Conservation (phyloP, 2,888 invertebrate species). For the Dinocampus coccinellae region DNA sequence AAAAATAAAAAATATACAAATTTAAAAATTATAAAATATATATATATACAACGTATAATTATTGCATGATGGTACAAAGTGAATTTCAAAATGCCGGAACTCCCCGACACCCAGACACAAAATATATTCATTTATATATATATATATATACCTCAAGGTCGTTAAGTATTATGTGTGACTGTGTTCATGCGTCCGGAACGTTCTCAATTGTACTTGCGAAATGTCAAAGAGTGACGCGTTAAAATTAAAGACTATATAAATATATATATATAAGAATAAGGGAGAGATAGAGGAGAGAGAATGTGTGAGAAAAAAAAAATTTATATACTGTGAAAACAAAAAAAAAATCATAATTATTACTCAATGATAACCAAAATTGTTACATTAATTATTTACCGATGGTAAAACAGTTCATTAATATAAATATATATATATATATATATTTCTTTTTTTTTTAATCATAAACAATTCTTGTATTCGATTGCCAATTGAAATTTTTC, state of each 20-base stretch:
- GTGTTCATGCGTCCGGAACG: slow-evolving; percentile 21
- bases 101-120: slow-evolving; percentile 34
- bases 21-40: background rate
- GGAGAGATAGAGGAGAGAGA: background rate
- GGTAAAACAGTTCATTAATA: too few relatives aligned
- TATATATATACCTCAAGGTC: slow-evolving; percentile 18
- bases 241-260: background rate
- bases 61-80: background rate
- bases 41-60: too few relatives aligned
- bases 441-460: too few relatives aligned
- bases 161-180: slow-evolving; percentile 10
- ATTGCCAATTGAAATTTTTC: too few relatives aligned
- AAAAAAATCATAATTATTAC: background rate
- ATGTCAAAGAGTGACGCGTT: background rate
- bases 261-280: background rate
- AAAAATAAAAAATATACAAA: too few relatives aligned
- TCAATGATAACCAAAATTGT: background rate
- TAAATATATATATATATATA: too few relatives aligned
- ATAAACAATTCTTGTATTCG: too few relatives aligned
- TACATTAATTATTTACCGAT: background rate
- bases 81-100: slow-evolving; percentile 42
- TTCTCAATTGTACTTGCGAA: slow-evolving; percentile 23
- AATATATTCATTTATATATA: background rate
- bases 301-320: background rate
- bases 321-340: background rate